phyloP scores from a whole-genome alignment of 1,140 invertebrate genomes.

The Arion vulgaris region DNA sequence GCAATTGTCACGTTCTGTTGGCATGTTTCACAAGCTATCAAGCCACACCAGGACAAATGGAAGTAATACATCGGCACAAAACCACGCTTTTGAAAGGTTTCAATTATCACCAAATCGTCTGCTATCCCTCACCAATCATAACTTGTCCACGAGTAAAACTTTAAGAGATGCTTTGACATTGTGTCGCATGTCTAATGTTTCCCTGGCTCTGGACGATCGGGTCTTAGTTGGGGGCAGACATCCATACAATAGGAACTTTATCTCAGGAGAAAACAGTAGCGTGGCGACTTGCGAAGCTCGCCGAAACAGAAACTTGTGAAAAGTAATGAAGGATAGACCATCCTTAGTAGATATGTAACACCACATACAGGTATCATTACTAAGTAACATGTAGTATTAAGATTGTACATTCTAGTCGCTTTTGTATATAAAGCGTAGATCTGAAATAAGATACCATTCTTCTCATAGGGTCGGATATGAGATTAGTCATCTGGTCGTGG shows the following conservation, averaged over 20 bases:
- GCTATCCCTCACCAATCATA: constrained; percentile 27
- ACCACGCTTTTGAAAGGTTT: constrained; percentile 22
- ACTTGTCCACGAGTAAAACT: neutral
- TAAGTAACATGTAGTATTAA: no score
- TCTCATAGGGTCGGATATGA: no score
- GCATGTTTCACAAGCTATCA: constrained; percentile 26
- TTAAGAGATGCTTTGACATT: constrained; percentile 7
- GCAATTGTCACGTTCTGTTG: constrained; percentile 29
- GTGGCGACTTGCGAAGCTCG: neutral
- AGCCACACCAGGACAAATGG: neutral
- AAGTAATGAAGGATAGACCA: neutral
- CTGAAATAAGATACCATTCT: no score
- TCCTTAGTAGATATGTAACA: no score
- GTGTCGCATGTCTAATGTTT: constrained; percentile 30
- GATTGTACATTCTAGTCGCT: no score
- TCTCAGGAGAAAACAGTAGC: neutral
- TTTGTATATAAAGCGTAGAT: no score
- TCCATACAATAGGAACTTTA: neutral
- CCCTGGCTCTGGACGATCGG: constrained; percentile 14
- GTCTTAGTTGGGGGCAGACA: constrained; percentile 6
- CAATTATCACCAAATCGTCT: constrained; percentile 30
- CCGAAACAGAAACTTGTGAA: neutral
- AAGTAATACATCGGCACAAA: constrained; percentile 9
- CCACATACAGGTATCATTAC: no score
- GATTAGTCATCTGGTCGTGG: no score